These are phyloP conservation scores for Thermophis baileyi DNA, from an alignment of 2,113 vertebrate species.

Conservation along the genomic window DNA sequence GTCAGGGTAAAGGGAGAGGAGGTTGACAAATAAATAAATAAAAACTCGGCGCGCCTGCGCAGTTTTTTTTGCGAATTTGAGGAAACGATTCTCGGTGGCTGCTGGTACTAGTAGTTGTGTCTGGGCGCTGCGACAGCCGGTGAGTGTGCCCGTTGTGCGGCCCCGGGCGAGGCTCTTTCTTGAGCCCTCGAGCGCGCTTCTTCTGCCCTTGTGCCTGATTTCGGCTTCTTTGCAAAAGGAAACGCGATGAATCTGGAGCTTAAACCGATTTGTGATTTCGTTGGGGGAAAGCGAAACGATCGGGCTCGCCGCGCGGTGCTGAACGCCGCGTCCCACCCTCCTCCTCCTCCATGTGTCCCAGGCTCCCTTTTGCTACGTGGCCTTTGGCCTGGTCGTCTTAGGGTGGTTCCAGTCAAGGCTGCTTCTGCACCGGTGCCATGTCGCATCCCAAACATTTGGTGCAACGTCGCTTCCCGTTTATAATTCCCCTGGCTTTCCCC, in stretches of 20 bases:
- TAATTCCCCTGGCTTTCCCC: neutral
- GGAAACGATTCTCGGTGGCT: neutral
- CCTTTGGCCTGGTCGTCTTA: neutral
- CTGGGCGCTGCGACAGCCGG: rapidly evolving
- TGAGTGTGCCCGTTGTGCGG: rapidly evolving
- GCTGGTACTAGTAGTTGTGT: neutral
- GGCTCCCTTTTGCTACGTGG: neutral
- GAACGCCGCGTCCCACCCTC: too few relatives aligned
- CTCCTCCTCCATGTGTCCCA: neutral
- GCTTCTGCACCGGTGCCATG: neutral
- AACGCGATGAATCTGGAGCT: neutral
- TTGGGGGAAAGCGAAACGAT: neutral
- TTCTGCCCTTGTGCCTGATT: neutral
- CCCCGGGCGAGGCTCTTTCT: neutral
- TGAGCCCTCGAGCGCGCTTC: neutral
- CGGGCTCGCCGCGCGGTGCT: neutral
- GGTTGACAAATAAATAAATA: neutral
- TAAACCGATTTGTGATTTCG: neutral
- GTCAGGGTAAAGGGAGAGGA: neutral
- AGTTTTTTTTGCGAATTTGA: rapidly evolving
- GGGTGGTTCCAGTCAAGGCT: neutral
- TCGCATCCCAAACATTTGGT: neutral
- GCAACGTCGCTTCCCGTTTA: neutral
- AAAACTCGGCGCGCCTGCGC: neutral
- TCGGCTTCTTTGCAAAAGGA: neutral